Base-by-base conservation (phyloP, 2,797 vertebrate species). In the Pseudocheirus occidentalis region DNA sequence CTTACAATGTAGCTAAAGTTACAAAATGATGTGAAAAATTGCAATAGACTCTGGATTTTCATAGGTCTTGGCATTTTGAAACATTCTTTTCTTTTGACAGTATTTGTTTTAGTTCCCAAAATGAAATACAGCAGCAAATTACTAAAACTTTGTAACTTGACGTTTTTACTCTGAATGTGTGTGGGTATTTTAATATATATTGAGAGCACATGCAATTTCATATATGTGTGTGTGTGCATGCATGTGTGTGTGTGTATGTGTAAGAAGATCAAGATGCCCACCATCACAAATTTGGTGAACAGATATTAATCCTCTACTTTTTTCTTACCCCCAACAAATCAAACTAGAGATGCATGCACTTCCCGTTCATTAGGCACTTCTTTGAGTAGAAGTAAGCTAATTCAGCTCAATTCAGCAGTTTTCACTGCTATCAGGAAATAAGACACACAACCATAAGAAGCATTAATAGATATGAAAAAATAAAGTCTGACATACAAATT, bases 31-130 rank as follows among this genome's bases (percentile, higher is more conserved):
- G 56, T 56, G 50, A 90, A 12, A 12, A 16, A 58, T 50, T 58
- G 96, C 95, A 97, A 81, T 0, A 62, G 87, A 27, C 91, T 96
- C 55, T 90, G 93, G 59, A 53, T 52, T 73, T 94, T 87, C 94
- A 96, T 66, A 91, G 58, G 81, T 62, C 31, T 10, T 50, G 52
- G 66, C 55, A 56, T 95, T 98, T 95, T 96, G 94, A 96, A 96
- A 96, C 87, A n/a, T 81, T 91, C 52, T 73, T 56, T 94, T 87
- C 54, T 94, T 93, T 52, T 56, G 52, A 90, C 90, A 90, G 52
- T 92, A 5, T 62, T 11, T 55, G 24, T 73, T 93, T 90, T 94
- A 55, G 52, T 55, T 92, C 92, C 56, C 90, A 87, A 93, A 94
- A 92, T 87, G n/a, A 57, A 90, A 5, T 56, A 28, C 13, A 27